Evolutionary conservation across 1,140 invertebrate species (phyloP).

Genomic region (Drosophila truncata): DNA sequence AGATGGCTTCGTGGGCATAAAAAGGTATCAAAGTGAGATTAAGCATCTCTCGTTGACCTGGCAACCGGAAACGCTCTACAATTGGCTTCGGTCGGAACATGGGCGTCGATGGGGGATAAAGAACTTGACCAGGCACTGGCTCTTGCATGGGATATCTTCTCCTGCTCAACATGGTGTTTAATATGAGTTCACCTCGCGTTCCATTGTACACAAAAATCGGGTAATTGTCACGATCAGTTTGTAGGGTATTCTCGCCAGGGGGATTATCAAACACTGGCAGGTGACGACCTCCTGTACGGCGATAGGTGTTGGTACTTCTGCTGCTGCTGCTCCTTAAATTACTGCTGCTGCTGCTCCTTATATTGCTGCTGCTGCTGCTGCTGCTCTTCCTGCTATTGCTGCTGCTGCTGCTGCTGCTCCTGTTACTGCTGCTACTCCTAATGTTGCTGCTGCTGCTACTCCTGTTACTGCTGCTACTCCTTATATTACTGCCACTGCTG

Average conservation of each 20-base stretch:
- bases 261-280: conserved; percentile 72
- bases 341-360: neutral
- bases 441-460: neutral
- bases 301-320: conserved; percentile 9
- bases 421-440: neutral
- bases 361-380: conserved; percentile 1
- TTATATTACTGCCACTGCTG: neutral
- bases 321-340: no score
- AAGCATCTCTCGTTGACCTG: conserved; percentile 45
- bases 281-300: conserved; percentile 26
- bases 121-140: conserved; percentile 73
- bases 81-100: conserved; percentile 78
- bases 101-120: conserved; percentile 73
- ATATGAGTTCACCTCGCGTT: conserved; percentile 59
- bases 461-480: neutral
- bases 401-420: no score
- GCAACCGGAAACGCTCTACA: conserved; percentile 67
- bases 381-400: no score
- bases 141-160: conserved; percentile 79
- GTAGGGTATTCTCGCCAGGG: conserved; percentile 58
- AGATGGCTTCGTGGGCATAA: conserved; percentile 79
- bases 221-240: conserved; percentile 19
- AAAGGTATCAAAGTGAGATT: conserved; percentile 79
- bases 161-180: conserved; percentile 76
- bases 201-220: conserved; percentile 78